Base-by-base conservation (phyloP, 1,140 invertebrate species). In the Caenorhabditis brenneri region DNA sequence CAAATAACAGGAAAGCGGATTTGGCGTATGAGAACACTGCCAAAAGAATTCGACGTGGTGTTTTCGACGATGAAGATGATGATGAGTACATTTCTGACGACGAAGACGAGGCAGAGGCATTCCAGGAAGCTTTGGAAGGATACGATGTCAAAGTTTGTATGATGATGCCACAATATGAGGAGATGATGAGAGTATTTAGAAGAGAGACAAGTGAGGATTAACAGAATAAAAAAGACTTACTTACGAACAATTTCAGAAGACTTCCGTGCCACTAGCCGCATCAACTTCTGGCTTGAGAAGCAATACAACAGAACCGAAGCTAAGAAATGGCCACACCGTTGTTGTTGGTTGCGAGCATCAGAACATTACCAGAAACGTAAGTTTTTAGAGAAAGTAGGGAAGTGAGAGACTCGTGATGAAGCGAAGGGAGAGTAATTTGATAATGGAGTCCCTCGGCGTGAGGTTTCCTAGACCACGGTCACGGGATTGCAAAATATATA, bases 21-120 rank as follows among this genome's bases (percentile, higher is more conserved):
- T 60, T 69, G 10, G 31, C 27, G 10, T 6, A 19, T 49, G 22
- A 3, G 15, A 48, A 4, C 3, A 3, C 53, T 19, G n/a, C 33
- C 12, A 58, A 74, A 74, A 74, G 46, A 49, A 39, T 22, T 9
- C 6, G 58, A 16, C 27, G 16, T 1, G 55, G n/a, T n/a, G n/a
- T n/a, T n/a, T n/a, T n/a, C n/a, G n/a, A n/a, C n/a, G n/a, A n/a
- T n/a, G n/a, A n/a, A n/a, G n/a, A 82, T 19, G 31, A 39, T 49
- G 24, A 65, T 19, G 36, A 53, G 83, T 49, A 29, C 4, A 27
- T 29, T 36, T 74, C 48, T 19, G 39, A 65, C 85, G 49, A 78
- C 22, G 51, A 24, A 22, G 36, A 19, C 0, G 33, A 33, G 19
- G 29, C 78, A 15, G 85, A 82, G 80, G 33, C 58, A 19, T 80